These are phyloP conservation scores for Nanger granti DNA, from an alignment of 2,113 vertebrate species.

Conservation along the genomic window DNA sequence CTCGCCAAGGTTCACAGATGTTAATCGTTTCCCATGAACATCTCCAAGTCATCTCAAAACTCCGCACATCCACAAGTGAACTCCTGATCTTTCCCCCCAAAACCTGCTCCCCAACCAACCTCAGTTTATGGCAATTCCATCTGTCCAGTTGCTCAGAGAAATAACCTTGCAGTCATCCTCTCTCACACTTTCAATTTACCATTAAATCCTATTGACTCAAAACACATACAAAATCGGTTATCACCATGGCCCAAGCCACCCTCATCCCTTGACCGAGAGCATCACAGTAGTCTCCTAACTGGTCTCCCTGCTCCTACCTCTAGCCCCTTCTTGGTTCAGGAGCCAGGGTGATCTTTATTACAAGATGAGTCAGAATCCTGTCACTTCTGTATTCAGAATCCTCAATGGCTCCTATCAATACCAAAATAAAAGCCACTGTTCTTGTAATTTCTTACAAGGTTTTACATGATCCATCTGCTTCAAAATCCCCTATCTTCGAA, in stretches of 20 bases:
- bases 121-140: neutral
- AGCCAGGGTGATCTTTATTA: neutral
- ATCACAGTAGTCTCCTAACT: accelerated
- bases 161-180: neutral
- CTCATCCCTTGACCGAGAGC: neutral
- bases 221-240: accelerated
- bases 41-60: neutral
- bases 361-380: neutral
- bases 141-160: neutral
- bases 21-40: accelerated
- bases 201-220: neutral
- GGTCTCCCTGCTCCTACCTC: neutral
- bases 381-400: neutral
- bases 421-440: neutral
- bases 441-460: too few relatives aligned
- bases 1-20: neutral
- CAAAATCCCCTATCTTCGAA: neutral
- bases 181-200: neutral
- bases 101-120: neutral
- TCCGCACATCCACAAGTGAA: neutral
- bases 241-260: neutral
- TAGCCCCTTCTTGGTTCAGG: neutral
- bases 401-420: neutral
- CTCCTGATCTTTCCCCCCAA: neutral
- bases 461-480: neutral